Conservation (phyloP, 37 sponge, comb jelly and placozoan species). For the Eunapius fragilis region DNA sequence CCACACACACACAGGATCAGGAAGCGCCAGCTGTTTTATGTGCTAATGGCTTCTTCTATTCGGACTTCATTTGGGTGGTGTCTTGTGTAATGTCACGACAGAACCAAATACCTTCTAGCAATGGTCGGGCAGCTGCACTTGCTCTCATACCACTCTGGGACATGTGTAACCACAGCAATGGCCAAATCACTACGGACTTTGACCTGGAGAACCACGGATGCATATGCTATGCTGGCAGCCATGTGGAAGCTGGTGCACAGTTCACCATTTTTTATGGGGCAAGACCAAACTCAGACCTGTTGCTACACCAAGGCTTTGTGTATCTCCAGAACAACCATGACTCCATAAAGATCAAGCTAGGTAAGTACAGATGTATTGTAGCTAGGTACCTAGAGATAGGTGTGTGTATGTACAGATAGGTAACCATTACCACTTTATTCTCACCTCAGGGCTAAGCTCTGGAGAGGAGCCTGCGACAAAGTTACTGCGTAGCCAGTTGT, state of each 20-base stretch:
- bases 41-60: conserved; percentile 56
- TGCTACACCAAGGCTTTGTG: conserved; percentile 77
- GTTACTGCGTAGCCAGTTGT: conserved; percentile 7
- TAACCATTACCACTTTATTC: background rate
- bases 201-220: conserved; percentile 35
- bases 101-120: conserved; percentile 64
- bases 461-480: conserved; percentile 25
- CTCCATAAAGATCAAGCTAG: conserved; percentile 52
- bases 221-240: conserved; percentile 42
- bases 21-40: conserved; percentile 29
- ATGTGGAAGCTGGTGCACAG: conserved; percentile 45
- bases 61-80: conserved; percentile 81
- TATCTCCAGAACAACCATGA: conserved; percentile 51
- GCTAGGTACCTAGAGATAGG: background rate
- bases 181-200: conserved; percentile 64
- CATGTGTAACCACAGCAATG: conserved; percentile 69
- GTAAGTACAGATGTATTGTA: background rate
- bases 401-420: too few species aligned
- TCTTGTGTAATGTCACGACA: conserved; percentile 78
- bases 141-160: conserved; percentile 87
- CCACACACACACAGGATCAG: background rate
- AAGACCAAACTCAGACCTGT: conserved; percentile 65
- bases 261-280: conserved; percentile 78
- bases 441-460: conserved; percentile 29
- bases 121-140: background rate